Percentiles rank a stretch among this genome's conserved stretches.
Conservation (phyloP, 2,888 invertebrate species). For the Phalangium opilio region DNA sequence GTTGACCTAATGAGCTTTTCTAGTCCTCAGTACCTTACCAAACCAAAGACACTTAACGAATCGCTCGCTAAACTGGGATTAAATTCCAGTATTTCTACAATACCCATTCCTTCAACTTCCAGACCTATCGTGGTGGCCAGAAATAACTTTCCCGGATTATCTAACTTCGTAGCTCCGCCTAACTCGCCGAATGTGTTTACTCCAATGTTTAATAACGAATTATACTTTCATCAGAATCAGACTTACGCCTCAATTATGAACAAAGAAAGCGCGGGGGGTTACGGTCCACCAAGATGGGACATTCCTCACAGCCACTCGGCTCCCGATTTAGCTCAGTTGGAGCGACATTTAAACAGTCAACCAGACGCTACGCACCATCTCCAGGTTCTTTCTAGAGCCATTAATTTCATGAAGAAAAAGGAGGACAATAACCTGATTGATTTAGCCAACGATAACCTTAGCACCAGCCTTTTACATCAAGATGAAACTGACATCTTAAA, state of each 20-base stretch:
- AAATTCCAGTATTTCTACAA: background rate
- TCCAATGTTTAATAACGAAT: too few relatives aligned
- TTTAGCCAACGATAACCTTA: constrained; percentile 9
- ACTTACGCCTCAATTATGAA: constrained; percentile 10
- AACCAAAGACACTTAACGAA: too few relatives aligned
- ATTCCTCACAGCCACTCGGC: constrained; percentile 11
- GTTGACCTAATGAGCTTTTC: too few relatives aligned
- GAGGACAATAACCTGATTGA: constrained; percentile 17
- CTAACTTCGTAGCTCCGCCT: too few relatives aligned
- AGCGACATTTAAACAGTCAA: background rate
- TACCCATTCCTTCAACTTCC: constrained; percentile 1
- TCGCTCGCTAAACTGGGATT: too few relatives aligned
- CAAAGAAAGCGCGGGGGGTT: constrained; percentile 4
- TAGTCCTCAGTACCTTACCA: too few relatives aligned
- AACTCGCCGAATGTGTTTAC: too few relatives aligned
- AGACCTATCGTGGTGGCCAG: background rate
- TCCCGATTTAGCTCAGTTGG: constrained; percentile 4
- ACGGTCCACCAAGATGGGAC: constrained; percentile 3
- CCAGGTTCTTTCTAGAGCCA: background rate
- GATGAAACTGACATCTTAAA: constrained; percentile 13
- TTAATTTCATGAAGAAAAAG: constrained; percentile 16
- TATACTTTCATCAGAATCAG: background rate
- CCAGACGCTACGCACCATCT: background rate
- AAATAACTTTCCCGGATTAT: too few relatives aligned
- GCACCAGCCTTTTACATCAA: background rate